These are phyloP conservation scores for Neofelis nebulosa DNA, from an alignment of 2,113 vertebrate genomes.

Conservation along the genomic window DNA sequence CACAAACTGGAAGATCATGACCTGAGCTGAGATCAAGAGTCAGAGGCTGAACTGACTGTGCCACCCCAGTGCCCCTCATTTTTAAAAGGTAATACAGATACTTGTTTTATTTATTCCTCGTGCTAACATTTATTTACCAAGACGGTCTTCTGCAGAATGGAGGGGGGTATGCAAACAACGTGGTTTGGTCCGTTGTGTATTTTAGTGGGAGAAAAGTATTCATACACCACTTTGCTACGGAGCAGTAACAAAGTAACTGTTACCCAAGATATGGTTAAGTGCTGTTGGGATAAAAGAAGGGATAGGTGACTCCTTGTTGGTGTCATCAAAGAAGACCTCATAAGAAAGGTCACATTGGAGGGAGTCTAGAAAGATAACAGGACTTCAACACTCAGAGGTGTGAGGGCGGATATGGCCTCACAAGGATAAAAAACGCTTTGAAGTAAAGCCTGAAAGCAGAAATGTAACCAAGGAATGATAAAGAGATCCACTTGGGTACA, in stretches of 20 bases:
- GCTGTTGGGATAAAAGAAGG: neutral
- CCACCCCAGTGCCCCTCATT: neutral
- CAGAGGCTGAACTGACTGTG: too few species aligned
- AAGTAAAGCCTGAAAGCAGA: neutral
- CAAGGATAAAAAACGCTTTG: neutral
- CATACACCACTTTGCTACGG: neutral
- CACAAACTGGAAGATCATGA: too few species aligned
- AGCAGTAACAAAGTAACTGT: neutral
- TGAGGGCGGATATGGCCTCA: neutral
- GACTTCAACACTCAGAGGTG: neutral
- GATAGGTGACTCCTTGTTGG: too few species aligned
- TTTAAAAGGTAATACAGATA: neutral
- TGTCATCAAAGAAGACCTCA: neutral
- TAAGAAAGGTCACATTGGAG: neutral
- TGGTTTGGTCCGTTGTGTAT: neutral
- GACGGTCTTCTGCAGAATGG: neutral
- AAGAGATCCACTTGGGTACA: neutral
- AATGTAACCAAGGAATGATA: neutral
- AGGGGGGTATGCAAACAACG: neutral
- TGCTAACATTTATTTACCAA: neutral
- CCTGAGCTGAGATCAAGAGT: too few species aligned
- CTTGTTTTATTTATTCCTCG: neutral
- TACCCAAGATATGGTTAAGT: neutral
- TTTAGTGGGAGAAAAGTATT: constrained; percentile 1
- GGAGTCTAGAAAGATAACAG: neutral